Evolutionary conservation across 2,797 vertebrate species (phyloP).

Genomic region (Rhinophrynus dorsalis): DNA sequence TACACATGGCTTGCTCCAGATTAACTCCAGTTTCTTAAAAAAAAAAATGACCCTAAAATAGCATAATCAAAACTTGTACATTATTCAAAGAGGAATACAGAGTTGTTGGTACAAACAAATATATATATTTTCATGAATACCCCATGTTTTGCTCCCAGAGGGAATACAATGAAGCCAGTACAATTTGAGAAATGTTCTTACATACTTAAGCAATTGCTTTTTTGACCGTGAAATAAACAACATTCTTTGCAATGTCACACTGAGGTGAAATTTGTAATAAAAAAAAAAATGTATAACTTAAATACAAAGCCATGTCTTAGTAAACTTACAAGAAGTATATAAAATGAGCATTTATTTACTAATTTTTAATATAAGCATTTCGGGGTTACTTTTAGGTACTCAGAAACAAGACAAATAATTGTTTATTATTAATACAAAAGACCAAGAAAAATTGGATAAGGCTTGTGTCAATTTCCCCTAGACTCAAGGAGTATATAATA

Average conservation of each 20-base stretch:
- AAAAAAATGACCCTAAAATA: no score
- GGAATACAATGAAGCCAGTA: background rate
- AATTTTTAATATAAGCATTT: background rate
- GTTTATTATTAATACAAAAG: no score
- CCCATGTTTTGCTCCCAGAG: background rate
- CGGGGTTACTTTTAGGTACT: background rate
- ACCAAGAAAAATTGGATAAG: background rate
- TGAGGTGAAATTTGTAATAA: background rate
- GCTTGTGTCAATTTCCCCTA: background rate
- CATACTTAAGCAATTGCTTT: background rate
- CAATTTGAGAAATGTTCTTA: conserved; percentile 2
- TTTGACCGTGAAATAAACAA: conserved; percentile 1
- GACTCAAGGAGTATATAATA: no score
- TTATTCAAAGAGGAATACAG: no score
- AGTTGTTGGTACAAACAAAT: no score
- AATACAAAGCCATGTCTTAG: background rate
- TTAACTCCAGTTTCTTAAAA: no score
- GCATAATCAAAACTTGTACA: no score
- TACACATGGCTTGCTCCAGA: no score
- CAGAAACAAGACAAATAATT: background rate
- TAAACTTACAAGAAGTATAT: background rate
- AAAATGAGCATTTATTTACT: no score
- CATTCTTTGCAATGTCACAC: conserved; percentile 6
- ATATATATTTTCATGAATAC: no score
- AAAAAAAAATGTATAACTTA: background rate